These are phyloP conservation scores for Pherbina coryleti DNA, from an alignment of 2,888 invertebrate species.

Conservation along the genomic window DNA sequence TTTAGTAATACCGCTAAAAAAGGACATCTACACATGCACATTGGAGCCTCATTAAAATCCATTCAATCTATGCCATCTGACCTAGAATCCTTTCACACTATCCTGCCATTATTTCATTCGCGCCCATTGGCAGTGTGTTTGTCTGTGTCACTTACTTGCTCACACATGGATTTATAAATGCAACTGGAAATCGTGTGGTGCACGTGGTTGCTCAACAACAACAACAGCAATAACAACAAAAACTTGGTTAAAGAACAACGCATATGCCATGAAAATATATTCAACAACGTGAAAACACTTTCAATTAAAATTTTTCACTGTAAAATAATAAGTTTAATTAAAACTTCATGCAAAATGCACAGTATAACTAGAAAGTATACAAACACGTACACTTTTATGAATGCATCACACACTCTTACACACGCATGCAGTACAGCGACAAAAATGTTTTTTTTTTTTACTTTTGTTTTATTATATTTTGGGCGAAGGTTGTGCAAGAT, in stretches of 20 bases:
- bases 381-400: background rate
- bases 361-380: background rate
- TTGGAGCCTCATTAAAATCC: constrained; percentile 43
- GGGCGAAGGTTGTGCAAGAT: too few relatives aligned
- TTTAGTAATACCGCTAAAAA: background rate
- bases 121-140: background rate
- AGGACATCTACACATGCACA: too few relatives aligned
- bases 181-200: background rate
- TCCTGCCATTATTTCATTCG: background rate
- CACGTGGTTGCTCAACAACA: background rate
- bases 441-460: too few relatives aligned
- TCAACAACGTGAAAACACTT: constrained; percentile 49
- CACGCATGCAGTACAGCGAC: background rate
- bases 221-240: background rate
- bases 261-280: constrained; percentile 23
- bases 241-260: background rate
- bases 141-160: background rate
- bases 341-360: constrained; percentile 53
- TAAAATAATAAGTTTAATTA: constrained; percentile 63
- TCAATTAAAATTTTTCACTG: constrained; percentile 63
- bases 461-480: too few relatives aligned
- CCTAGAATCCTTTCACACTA: background rate
- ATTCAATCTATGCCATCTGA: constrained; percentile 37
- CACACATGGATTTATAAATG: background rate
- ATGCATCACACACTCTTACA: background rate